Percentiles rank a stretch among this genome's conserved stretches.
Conservation (phyloP, 2,888 invertebrate species). For the Synanthedon vespiformis region DNA sequence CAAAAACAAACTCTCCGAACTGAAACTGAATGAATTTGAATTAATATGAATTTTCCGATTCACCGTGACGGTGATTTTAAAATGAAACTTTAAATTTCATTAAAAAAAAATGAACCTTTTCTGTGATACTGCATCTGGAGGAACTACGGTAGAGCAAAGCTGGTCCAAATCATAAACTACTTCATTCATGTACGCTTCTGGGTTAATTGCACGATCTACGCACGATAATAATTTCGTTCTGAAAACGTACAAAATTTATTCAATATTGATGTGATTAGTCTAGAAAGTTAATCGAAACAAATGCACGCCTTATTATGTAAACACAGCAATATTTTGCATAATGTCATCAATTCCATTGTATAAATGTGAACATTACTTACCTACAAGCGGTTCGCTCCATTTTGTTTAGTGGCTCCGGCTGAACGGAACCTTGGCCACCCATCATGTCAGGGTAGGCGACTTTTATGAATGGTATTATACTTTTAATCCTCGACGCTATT, state of each 20-base stretch:
- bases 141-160: constrained; percentile 16
- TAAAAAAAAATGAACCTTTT: constrained; percentile 30
- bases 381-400: constrained; percentile 61
- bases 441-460: constrained; percentile 81
- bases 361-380: constrained; percentile 17
- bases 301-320: too few species aligned
- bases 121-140: constrained; percentile 25
- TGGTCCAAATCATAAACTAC: constrained; percentile 80
- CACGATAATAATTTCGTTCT: constrained; percentile 73
- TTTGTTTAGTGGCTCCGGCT: constrained; percentile 73
- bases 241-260: constrained; percentile 14
- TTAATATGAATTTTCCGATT: not conserved
- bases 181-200: constrained; percentile 69
- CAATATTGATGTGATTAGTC: not conserved
- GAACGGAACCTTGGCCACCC: constrained; percentile 65
- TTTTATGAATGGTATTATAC: constrained; percentile 78
- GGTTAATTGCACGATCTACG: constrained; percentile 76
- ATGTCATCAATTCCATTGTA: too few species aligned
- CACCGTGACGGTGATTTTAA: too few species aligned
- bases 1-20: constrained; percentile 36
- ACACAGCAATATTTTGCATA: too few species aligned
- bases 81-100: too few species aligned
- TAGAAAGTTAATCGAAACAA: not conserved
- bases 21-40: constrained; percentile 23
- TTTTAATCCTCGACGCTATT: constrained; percentile 69